Conservation (phyloP, 2,113 vertebrate species). For the Peromyscus maniculatus region DNA sequence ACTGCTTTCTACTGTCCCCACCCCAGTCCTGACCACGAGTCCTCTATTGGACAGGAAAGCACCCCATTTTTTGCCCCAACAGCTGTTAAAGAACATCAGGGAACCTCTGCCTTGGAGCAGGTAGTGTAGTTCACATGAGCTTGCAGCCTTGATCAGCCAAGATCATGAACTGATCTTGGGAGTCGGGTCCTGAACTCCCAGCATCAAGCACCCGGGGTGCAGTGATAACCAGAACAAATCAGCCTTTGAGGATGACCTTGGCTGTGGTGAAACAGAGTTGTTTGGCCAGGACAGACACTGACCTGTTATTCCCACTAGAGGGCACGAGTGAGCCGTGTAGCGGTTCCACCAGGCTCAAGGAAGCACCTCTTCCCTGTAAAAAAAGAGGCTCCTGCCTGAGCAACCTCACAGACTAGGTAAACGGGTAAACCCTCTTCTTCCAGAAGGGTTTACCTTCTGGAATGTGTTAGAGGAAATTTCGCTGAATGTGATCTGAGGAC, state of each 20-base stretch:
- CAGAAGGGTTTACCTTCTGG: neutral
- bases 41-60: neutral
- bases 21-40: neutral
- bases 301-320: constrained; percentile 69
- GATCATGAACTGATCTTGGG: neutral
- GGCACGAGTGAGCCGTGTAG: constrained; percentile 62
- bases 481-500: neutral
- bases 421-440: constrained; percentile 11
- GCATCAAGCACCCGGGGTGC: neutral
- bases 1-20: neutral
- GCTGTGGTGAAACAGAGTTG: neutral
- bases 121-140: neutral
- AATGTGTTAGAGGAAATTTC: constrained; percentile 8
- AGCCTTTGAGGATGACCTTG: constrained; percentile 60
- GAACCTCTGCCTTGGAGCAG: neutral
- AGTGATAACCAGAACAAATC: neutral
- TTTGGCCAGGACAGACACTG: neutral
- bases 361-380: neutral
- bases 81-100: neutral
- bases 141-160: neutral
- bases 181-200: neutral
- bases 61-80: neutral
- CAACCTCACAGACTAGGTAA: neutral
- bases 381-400: neutral
- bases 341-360: neutral